Evolutionary conservation across 53 echinoderm and acorn worm species (phyloP), one percentile per base, ranked within the genome.

Genomic region (Luidia sarsii): DNA sequence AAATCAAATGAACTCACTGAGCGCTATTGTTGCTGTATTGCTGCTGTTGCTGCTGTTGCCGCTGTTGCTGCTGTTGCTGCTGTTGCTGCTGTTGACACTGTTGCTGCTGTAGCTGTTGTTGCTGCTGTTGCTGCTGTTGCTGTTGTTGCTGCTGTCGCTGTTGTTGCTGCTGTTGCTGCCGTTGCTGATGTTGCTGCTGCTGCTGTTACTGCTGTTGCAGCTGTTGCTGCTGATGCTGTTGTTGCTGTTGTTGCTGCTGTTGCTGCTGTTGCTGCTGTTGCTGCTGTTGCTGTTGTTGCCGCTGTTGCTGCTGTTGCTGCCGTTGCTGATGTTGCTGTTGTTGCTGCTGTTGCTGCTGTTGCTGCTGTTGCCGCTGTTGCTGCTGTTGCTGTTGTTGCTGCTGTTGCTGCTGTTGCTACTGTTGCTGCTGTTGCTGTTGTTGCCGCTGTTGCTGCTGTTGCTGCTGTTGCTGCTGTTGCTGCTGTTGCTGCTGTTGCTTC

Each of bases 41-140:
- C n/a, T n/a, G n/a, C n/a, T n/a, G n/a, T n/a, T n/a, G n/a, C n/a
- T n/a, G n/a, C n/a, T n/a, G n/a, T n/a, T n/a, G n/a, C n/a, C n/a
- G n/a, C n/a, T n/a, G n/a, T n/a, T n/a, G n/a, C n/a, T n/a, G n/a
- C n/a, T n/a, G n/a, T n/a, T n/a, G n/a, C n/a, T n/a, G n/a, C n/a
- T n/a, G n/a, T n/a, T n/a, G n/a, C n/a, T n/a, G n/a, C n/a, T n/a
- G n/a, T n/a, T n/a, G n/a, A n/a, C n/a, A n/a, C n/a, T n/a, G n/a
- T n/a, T n/a, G n/a, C n/a, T 84, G 73, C 30, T 84, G 63, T 37
- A 72, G 48, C 8, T 64, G 31, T 3, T 74, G 74, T 5, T 74
- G 74, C 45, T 74, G 73, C 29, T 74, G 35, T 3, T 64, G 74
- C 31, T 64, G 63, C 7, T 74, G 64, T 10, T 50, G 74, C 22